Percentiles rank a stretch among this genome's conserved stretches.
phyloP scores from a whole-genome alignment of 2,888 invertebrate species.

The Disparrhopalites patrizii region DNA sequence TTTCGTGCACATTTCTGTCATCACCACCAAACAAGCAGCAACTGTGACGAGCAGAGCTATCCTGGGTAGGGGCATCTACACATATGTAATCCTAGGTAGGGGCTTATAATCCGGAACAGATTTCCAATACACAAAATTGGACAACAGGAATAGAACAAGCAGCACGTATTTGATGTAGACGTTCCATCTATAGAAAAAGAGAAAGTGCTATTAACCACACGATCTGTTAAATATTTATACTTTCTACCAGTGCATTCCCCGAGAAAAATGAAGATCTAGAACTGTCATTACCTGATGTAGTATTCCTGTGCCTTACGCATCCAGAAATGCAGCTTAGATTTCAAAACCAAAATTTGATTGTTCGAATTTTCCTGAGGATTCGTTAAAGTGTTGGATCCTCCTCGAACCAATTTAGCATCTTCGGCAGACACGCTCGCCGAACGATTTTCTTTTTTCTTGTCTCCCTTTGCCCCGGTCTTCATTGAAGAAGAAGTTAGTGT shows the following conservation, averaged over 20 bases:
- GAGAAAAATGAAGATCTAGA: too few species aligned
- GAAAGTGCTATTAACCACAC: neutral
- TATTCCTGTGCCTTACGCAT: neutral
- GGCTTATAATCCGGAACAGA: slow-evolving; percentile 1
- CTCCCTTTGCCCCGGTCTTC: neutral
- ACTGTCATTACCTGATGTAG: neutral
- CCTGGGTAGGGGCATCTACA: too few species aligned
- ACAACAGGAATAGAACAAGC: neutral
- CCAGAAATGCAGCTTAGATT: neutral
- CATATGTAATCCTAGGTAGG: too few species aligned
- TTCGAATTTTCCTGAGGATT: neutral
- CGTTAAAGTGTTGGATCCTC: neutral
- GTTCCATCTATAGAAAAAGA: neutral
- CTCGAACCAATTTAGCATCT: slow-evolving; percentile 10
- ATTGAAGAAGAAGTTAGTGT: too few species aligned
- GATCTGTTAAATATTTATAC: neutral
- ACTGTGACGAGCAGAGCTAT: too few species aligned
- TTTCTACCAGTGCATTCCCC: too few species aligned
- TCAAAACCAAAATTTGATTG: neutral
- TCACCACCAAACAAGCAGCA: too few species aligned
- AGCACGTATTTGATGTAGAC: neutral
- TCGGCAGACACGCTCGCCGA: neutral
- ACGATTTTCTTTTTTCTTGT: neutral
- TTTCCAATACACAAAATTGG: slow-evolving; percentile 10
- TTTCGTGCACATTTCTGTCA: too few species aligned